Evolutionary conservation across 35 echinoderm and acorn worm genomes (phyloP).

Genomic region (Apostichopus japonicus): DNA sequence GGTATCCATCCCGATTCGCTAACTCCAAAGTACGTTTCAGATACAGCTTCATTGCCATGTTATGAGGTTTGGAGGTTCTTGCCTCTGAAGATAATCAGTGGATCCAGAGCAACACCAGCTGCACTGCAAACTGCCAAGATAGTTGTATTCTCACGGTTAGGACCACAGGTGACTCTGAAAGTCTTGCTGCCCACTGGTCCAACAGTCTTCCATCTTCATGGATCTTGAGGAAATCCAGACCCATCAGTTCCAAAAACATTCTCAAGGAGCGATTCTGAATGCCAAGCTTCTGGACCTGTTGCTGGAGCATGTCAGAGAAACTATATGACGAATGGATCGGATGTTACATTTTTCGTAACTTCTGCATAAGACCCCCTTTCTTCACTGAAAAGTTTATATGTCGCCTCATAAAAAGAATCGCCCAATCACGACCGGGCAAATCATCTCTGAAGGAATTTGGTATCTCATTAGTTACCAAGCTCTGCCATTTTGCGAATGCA

Average conservation of each 20-base stretch:
- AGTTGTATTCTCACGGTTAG: not conserved
- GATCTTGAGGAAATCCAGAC: not conserved
- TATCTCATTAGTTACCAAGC: not conserved
- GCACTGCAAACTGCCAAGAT: not conserved
- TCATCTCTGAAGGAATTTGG: not conserved
- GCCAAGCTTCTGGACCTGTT: not conserved
- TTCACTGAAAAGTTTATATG: not conserved
- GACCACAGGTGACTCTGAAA: constrained; percentile 4
- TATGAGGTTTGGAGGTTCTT: not conserved
- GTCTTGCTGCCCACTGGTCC: not conserved
- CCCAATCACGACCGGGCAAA: not conserved
- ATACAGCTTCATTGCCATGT: not conserved
- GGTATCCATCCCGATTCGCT: too few species aligned
- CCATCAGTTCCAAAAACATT: constrained; percentile 3
- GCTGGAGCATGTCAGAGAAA: not conserved
- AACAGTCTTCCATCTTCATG: not conserved
- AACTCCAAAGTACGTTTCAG: too few species aligned
- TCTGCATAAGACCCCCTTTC: not conserved
- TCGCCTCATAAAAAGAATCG: not conserved
- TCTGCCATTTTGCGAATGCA: not conserved
- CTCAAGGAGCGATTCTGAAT: not conserved
- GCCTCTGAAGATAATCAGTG: not conserved
- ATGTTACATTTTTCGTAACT: not conserved
- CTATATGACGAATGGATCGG: not conserved
- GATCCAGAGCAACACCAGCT: not conserved